These are phyloP conservation scores for Geodia barretti DNA, from an alignment of 37 sponge, comb jelly and placozoan species.

Conservation along the genomic window DNA sequence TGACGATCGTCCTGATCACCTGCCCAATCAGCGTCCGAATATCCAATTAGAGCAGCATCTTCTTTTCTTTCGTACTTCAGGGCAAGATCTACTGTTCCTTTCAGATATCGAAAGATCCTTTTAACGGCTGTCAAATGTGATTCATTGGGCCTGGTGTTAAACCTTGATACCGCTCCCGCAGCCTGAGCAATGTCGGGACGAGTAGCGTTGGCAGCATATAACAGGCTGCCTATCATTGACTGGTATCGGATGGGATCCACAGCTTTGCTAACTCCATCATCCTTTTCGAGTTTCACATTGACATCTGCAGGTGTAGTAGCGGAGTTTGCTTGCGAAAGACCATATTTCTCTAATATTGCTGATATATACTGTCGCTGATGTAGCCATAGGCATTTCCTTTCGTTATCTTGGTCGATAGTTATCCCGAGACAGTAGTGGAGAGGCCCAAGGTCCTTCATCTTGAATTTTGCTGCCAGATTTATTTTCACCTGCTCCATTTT, in stretches of 20 bases:
- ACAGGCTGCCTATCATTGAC: slow-evolving; percentile 62
- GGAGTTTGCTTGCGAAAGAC: slow-evolving; percentile 17
- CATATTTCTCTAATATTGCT: too few relatives aligned
- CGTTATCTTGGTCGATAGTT: slow-evolving; percentile 40
- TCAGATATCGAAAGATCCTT: slow-evolving; percentile 50
- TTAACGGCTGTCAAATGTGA: slow-evolving; percentile 54
- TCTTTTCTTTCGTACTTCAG: slow-evolving; percentile 23
- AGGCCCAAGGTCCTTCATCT: slow-evolving; percentile 28
- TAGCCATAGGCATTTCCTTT: slow-evolving; percentile 40
- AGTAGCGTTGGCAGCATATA: slow-evolving; percentile 38
- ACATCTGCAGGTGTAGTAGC: slow-evolving; percentile 54
- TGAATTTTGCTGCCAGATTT: slow-evolving; percentile 17
- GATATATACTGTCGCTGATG: too few relatives aligned
- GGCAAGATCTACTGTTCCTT: slow-evolving; percentile 27
- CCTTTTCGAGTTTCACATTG: slow-evolving; percentile 39
- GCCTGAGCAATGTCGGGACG: slow-evolving; percentile 61
- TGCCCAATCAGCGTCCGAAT: slow-evolving; percentile 67
- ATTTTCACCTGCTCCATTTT: slow-evolving; percentile 7
- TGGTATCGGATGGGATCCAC: slow-evolving; percentile 49
- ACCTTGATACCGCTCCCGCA: slow-evolving; percentile 50
- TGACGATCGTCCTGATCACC: slow-evolving; percentile 35
- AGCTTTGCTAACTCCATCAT: slow-evolving; percentile 56
- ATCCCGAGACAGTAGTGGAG: slow-evolving; percentile 26
- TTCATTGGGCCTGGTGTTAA: slow-evolving; percentile 36
- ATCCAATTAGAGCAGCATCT: slow-evolving; percentile 35